Evolutionary conservation across 2,797 vertebrate genomes (phyloP).

Genomic region (Dendrocincla fuliginosa): DNA sequence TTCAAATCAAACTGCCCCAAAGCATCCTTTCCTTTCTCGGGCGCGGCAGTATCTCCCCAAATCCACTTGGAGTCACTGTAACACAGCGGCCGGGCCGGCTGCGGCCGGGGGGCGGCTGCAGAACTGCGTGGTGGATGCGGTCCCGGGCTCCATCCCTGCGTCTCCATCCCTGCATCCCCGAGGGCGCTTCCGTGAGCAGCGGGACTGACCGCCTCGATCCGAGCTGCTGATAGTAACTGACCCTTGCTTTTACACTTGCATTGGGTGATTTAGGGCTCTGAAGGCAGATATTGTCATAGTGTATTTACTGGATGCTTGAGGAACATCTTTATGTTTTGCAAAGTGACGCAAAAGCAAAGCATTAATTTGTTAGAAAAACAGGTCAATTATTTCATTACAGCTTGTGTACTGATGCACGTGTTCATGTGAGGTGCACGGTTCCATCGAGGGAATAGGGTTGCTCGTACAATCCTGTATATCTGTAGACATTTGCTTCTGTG

Average conservation of each 20-base stretch:
- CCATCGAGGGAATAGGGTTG: neutral
- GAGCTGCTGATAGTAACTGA: accelerated
- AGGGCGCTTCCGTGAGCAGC: neutral
- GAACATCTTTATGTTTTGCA: accelerated
- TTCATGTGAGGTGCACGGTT: accelerated
- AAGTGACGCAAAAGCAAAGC: neutral
- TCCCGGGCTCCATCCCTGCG: neutral
- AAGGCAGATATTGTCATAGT: accelerated
- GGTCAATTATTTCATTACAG: accelerated
- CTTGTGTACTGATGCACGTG: accelerated
- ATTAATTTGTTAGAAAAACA: neutral
- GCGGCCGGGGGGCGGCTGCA: neutral
- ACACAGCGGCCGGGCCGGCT: constrained; percentile 10
- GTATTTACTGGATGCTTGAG: neutral
- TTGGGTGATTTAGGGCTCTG: accelerated
- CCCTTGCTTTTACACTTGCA: accelerated
- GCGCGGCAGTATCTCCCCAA: neutral
- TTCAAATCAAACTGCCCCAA: accelerated
- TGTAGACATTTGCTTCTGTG: accelerated
- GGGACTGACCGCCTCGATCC: accelerated
- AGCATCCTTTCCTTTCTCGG: accelerated
- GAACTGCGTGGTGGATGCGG: neutral
- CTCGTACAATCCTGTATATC: accelerated
- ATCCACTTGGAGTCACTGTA: constrained; percentile 73
- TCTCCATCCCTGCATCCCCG: neutral